Base-by-base conservation (phyloP, 2,888 invertebrate genomes). In the Drosophila sordidapex region DNA sequence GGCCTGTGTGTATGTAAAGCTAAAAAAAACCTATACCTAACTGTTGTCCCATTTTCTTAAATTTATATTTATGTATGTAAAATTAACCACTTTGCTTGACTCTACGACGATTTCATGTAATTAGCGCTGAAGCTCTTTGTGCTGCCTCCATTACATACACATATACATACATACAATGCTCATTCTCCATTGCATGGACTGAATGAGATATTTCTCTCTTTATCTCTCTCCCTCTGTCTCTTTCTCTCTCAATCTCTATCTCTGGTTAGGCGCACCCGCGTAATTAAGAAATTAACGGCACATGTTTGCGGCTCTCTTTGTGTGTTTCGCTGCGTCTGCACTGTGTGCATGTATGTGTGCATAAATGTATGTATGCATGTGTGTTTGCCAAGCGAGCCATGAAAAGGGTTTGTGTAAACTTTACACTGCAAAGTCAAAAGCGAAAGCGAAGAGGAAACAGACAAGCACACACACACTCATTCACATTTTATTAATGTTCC, bases 251-350 rank as follows among this genome's bases (percentile, higher is more conserved):
- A 10, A 66, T 62, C 59, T 57, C 48, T 40, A 70, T 70, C 59
- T 57, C 48, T 52, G 67, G 66, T 46, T 54, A 58, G 60, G 68
- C 56, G 60, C 61, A 87, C 82, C 82, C 85, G 85, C 89, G 89
- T 85, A 85, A 85, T 85, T 85, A 85, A 89, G 89, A 85, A 89
- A 85, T 85, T 85, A 85, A 85, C 89, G 89, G 84, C 89, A 85
- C 80, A 89, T 85, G 84, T 87, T 89, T 81, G 89, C 70, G 72
- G 72, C 74, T 81, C 89, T 81, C 67, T 59, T 51, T 56, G 48
- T 46, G 43, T 60, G 15, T 70, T 52, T 59, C 36, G 60, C 70
- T 69, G 66, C 57, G 36, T 74, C 49, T 63, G 51, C 62, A 51
- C 57, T 61, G 56, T 53, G 21, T 79, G 53, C 33, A 29, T 36